A percentile compares a stretch with the other conserved stretches of the same genome.
Conservation (phyloP, 1,140 invertebrate genomes). For the Lutraria rhynchaena region DNA sequence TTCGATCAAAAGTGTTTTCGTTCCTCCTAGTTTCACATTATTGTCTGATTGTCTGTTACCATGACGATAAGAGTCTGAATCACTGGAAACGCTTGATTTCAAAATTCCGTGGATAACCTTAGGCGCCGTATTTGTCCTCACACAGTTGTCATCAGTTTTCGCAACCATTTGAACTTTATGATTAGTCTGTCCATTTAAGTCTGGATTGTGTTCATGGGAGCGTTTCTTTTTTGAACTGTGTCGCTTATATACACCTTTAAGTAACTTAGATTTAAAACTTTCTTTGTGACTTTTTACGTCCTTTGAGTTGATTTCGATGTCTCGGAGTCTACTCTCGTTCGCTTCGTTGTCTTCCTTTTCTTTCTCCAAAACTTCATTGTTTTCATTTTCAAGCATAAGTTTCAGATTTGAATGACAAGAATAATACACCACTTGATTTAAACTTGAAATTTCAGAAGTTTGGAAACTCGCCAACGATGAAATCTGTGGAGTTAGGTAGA, state of each 20-base stretch:
- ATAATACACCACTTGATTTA: slow-evolving; percentile 26
- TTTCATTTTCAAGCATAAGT: slow-evolving; percentile 38
- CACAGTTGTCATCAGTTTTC: background rate
- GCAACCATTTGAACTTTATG: slow-evolving; percentile 33
- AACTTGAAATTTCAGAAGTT: slow-evolving; percentile 17
- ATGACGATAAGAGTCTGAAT: slow-evolving; percentile 1
- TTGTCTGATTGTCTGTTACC: background rate
- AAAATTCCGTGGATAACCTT: slow-evolving; percentile 33
- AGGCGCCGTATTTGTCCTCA: background rate
- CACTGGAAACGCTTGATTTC: slow-evolving; percentile 37
- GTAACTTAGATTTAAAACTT: slow-evolving; percentile 32
- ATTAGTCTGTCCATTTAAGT: background rate
- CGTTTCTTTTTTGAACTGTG: slow-evolving; percentile 18
- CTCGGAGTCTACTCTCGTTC: slow-evolving; percentile 23
- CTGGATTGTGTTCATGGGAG: background rate
- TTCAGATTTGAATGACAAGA: slow-evolving; percentile 47
- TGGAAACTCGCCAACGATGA: slow-evolving; percentile 32
- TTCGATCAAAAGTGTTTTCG: slow-evolving; percentile 33
- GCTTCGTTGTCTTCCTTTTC: slow-evolving; percentile 24
- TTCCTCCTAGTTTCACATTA: background rate
- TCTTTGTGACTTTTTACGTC: background rate
- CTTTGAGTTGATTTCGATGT: background rate
- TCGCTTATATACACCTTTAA: slow-evolving; percentile 28
- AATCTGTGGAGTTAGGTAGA: slow-evolving; percentile 15
- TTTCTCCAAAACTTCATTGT: slow-evolving; percentile 5